Conservation (phyloP, 2,888 invertebrate genomes). For the Mesorhabditis sp. region DNA sequence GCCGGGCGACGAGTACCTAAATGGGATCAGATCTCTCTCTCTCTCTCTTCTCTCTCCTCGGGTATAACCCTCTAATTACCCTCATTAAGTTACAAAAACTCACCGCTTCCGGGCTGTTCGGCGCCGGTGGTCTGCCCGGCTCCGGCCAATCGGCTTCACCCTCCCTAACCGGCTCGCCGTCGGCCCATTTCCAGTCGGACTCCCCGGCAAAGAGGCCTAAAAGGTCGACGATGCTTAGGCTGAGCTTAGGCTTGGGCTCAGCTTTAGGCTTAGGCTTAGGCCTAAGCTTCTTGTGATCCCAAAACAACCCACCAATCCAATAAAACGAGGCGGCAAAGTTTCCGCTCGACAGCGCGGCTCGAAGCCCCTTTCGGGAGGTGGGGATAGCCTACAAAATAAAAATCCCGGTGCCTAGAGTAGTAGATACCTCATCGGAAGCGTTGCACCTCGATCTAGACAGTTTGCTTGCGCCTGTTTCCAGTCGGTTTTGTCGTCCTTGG, state of each 20-base stretch:
- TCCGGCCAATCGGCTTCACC: conserved; percentile 30
- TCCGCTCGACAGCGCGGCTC: conserved; percentile 27
- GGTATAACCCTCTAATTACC: no score
- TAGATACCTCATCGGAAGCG: conserved; percentile 22
- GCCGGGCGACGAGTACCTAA: conserved; percentile 22
- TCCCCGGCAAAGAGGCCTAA: conserved; percentile 30
- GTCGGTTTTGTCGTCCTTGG: conserved; percentile 37
- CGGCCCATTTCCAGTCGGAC: conserved; percentile 41
- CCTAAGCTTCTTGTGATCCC: not conserved
- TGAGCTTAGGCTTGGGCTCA: not conserved
- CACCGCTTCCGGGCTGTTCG: conserved; percentile 29
- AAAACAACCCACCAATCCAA: conserved; percentile 36
- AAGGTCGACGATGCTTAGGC: not conserved
- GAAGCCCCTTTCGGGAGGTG: conserved; percentile 24
- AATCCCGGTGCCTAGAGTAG: conserved; percentile 24
- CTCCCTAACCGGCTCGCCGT: conserved; percentile 31
- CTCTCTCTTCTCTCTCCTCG: no score
- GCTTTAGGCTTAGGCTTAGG: not conserved
- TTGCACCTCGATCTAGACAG: not conserved
- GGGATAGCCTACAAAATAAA: not conserved
- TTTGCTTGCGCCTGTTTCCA: conserved; percentile 39
- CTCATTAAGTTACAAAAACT: not conserved
- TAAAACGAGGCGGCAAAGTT: conserved; percentile 36
- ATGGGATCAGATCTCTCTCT: not conserved
- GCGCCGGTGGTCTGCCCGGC: conserved; percentile 17